Conservation (phyloP, 2,113 vertebrate species). For the Numenius arquata region DNA sequence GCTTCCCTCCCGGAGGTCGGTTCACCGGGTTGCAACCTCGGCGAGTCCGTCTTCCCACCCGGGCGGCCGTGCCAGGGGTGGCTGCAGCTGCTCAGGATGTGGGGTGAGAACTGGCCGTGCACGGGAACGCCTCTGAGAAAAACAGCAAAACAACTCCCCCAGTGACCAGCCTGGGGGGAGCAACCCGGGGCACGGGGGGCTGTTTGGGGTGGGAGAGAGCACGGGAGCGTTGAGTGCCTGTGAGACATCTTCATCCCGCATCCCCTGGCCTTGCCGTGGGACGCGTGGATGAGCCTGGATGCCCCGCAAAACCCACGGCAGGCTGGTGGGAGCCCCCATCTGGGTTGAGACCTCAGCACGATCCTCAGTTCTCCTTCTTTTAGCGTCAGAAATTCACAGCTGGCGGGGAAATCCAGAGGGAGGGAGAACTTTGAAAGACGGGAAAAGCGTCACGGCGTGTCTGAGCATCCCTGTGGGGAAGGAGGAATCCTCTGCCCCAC, state of each 20-base stretch:
- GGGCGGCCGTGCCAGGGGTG: background rate
- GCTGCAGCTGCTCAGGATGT: conserved; percentile 41
- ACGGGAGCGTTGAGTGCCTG: background rate
- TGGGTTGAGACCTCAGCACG: fast-evolving
- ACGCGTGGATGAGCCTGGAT: background rate
- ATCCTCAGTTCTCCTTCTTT: background rate
- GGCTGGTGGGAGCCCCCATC: fast-evolving
- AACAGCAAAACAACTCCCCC: background rate
- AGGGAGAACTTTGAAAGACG: background rate
- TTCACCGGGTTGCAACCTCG: background rate
- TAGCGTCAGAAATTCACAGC: background rate
- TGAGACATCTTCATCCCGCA: background rate
- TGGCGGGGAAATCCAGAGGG: fast-evolving
- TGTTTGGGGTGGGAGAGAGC: background rate
- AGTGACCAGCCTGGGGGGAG: background rate
- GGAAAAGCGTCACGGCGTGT: fast-evolving
- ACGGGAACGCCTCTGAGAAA: background rate
- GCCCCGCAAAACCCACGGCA: background rate
- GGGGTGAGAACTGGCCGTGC: background rate
- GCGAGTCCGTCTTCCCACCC: background rate
- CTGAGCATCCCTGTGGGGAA: background rate
- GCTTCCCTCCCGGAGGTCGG: background rate
- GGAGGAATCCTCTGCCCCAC: background rate
- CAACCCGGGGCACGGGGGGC: background rate
- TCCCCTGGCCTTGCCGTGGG: background rate